Percentiles rank a stretch among this genome's conserved stretches.
phyloP scores from a whole-genome alignment of 2,888 invertebrate genomes.

The Crocallis elinguaria region DNA sequence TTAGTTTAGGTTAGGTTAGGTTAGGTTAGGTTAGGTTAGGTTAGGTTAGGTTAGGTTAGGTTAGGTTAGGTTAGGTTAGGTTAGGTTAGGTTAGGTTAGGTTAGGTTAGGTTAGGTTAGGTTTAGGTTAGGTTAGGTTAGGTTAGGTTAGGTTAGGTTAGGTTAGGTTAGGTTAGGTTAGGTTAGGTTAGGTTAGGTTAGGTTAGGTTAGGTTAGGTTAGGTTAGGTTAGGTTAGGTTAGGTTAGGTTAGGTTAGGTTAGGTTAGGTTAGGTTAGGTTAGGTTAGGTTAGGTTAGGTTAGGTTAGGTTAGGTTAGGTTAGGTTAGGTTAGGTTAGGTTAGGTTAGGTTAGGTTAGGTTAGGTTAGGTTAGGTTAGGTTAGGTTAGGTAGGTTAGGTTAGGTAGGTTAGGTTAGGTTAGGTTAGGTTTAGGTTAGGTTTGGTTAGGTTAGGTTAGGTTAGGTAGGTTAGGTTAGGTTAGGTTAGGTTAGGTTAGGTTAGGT shows the following conservation, averaged over 20 bases:
- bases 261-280: conserved; percentile 32
- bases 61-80: conserved; percentile 4
- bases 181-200: conserved; percentile 34
- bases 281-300: conserved; percentile 33
- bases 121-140: conserved; percentile 7
- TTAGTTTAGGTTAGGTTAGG: conserved; percentile 14
- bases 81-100: conserved; percentile 1
- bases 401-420: conserved; percentile 33
- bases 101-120: conserved; percentile 11
- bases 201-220: conserved; percentile 34
- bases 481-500: conserved; percentile 41
- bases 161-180: conserved; percentile 33
- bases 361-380: conserved; percentile 38
- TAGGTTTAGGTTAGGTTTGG: conserved; percentile 43
- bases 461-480: conserved; percentile 42
- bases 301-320: conserved; percentile 30
- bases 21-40: conserved; percentile 15
- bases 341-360: conserved; percentile 37
- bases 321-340: conserved; percentile 42
- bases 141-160: conserved; percentile 34
- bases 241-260: conserved; percentile 36
- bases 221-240: conserved; percentile 32
- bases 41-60: conserved; percentile 16
- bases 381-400: conserved; percentile 33
- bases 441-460: conserved; percentile 43